phyloP scores from a whole-genome alignment of 2,888 invertebrate genomes.

The Agrotis clavis region DNA sequence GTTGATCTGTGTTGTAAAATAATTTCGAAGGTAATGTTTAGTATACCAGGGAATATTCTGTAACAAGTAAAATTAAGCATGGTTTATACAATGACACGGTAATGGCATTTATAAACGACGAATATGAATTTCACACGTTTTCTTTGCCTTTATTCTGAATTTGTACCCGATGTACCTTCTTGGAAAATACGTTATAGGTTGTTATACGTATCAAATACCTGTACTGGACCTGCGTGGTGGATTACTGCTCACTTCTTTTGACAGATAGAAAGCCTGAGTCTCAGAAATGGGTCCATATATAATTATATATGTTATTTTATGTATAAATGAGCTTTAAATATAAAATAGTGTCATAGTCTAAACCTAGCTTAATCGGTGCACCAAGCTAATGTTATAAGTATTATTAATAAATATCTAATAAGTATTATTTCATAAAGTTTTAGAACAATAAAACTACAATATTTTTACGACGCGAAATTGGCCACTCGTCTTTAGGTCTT shows the following conservation, averaged over 20 bases:
- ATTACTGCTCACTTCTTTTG: neutral
- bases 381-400: slow-evolving; percentile 46
- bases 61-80: slow-evolving; percentile 17
- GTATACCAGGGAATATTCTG: slow-evolving; percentile 5
- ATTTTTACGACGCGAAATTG: slow-evolving; percentile 38
- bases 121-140: neutral
- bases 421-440: slow-evolving; percentile 32
- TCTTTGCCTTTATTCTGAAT: neutral
- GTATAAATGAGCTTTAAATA: neutral
- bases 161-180: neutral
- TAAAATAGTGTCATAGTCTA: slow-evolving; percentile 34
- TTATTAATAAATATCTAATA: slow-evolving; percentile 32
- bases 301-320: neutral
- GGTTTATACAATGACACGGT: slow-evolving; percentile 31
- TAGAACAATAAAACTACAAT: slow-evolving; percentile 39
- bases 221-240: neutral
- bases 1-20: slow-evolving; percentile 27
- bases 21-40: slow-evolving; percentile 22
- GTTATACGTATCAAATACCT: neutral
- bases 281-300: neutral
- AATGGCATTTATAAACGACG: neutral
- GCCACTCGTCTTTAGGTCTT: slow-evolving; percentile 47
- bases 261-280: neutral
- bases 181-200: neutral
- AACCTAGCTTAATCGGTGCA: slow-evolving; percentile 52